A percentile compares a stretch with the other conserved stretches of the same genome.
Conservation (phyloP, 2,888 invertebrate genomes). For the Gryllus longicercus region DNA sequence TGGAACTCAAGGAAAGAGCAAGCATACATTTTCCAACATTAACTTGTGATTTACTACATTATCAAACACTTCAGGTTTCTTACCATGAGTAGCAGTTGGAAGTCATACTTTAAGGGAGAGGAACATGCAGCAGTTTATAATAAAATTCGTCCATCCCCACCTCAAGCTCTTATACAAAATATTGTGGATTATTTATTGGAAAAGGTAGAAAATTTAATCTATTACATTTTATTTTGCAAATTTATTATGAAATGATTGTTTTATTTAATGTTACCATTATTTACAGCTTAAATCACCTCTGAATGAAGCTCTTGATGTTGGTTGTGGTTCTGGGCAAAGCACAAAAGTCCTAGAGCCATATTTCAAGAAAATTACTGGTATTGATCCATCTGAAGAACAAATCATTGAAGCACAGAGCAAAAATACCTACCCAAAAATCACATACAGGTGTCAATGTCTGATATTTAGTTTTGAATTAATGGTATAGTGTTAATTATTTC, state of each 20-base stretch:
- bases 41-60: too few relatives aligned
- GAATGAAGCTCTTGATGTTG: constrained; percentile 49
- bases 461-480: too few relatives aligned
- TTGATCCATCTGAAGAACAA: constrained; percentile 48
- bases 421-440: constrained; percentile 42
- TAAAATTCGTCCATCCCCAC: constrained; percentile 37
- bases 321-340: constrained; percentile 53
- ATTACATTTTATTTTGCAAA: background rate
- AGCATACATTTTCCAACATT: too few relatives aligned
- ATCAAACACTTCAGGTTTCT: too few relatives aligned
- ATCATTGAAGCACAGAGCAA: constrained; percentile 44
- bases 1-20: too few relatives aligned
- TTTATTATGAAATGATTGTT: background rate
- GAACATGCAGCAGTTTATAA: constrained; percentile 37
- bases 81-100: too few relatives aligned
- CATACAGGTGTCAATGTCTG: constrained; percentile 40
- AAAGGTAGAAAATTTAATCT: constrained; percentile 34
- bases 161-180: constrained; percentile 33
- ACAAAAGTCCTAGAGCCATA: constrained; percentile 46
- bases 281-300: constrained; percentile 29
- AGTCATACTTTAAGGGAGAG: constrained; percentile 33
- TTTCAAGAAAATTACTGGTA: constrained; percentile 48
- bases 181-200: constrained; percentile 35
- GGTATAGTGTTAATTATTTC: background rate
- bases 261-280: background rate